Evolutionary conservation across 2,797 vertebrate genomes (phyloP).

Genomic region (Eleutherodactylus coqui): DNA sequence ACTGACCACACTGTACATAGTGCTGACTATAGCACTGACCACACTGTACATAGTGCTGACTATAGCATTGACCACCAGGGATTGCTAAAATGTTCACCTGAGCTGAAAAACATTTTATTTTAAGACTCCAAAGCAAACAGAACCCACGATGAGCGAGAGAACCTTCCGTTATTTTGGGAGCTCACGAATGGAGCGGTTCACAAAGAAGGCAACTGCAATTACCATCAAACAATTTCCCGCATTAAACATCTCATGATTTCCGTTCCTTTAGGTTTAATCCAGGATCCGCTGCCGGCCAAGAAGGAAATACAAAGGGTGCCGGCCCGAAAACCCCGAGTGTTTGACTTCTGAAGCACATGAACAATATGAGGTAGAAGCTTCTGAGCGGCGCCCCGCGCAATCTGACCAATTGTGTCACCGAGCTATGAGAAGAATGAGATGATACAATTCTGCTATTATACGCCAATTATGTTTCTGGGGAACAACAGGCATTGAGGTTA

Average conservation of each 20-base stretch:
- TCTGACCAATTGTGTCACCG: slow-evolving; percentile 53
- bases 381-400: slow-evolving; percentile 26
- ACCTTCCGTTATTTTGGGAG: background rate
- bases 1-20: background rate
- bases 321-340: background rate
- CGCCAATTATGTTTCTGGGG: slow-evolving; percentile 50
- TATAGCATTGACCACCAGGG: background rate
- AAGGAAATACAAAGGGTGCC: slow-evolving; percentile 7
- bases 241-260: slow-evolving; percentile 8
- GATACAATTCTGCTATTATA: slow-evolving; percentile 52
- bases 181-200: background rate
- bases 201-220: background rate
- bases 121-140: background rate
- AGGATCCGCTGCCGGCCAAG: slow-evolving; percentile 15
- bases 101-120: background rate
- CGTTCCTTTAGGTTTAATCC: slow-evolving; percentile 9
- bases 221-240: background rate
- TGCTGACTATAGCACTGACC: background rate
- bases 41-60: background rate
- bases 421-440: slow-evolving; percentile 39
- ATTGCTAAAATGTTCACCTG: background rate
- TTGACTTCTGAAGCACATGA: slow-evolving; percentile 1
- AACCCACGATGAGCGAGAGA: background rate
- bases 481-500: slow-evolving; percentile 51
- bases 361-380: background rate